These are phyloP conservation scores for Furcifer pardalis DNA, from an alignment of 2,797 vertebrate genomes.

Conservation along the genomic window DNA sequence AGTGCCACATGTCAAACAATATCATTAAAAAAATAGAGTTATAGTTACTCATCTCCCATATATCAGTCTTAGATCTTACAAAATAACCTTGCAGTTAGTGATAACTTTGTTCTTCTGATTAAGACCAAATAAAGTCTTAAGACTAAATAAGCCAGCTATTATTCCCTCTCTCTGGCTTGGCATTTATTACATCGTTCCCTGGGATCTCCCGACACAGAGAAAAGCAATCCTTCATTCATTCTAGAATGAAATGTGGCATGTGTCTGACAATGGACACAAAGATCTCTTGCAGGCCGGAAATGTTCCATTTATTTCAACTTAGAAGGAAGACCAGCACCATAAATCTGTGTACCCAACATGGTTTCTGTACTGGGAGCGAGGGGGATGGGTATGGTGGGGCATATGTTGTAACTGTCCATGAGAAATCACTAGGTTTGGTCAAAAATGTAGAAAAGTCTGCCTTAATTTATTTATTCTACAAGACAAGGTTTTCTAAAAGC, in stretches of 20 bases:
- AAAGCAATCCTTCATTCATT: neutral
- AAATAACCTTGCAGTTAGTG: neutral
- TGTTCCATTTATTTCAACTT: neutral
- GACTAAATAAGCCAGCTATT: too few species aligned
- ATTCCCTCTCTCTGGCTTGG: neutral
- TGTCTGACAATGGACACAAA: neutral
- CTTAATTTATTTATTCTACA: conserved; percentile 41
- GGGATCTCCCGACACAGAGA: neutral
- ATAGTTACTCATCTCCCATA: neutral
- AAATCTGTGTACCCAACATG: neutral
- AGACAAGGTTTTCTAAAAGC: conserved; percentile 35
- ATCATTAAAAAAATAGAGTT: neutral
- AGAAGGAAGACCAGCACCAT: neutral
- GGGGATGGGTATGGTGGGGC: neutral
- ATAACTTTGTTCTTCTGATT: too few species aligned
- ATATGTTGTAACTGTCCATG: neutral
- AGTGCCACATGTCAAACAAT: neutral
- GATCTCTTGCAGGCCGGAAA: neutral
- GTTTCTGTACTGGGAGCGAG: neutral
- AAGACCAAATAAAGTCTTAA: too few species aligned
- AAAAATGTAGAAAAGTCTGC: neutral
- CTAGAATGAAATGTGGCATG: neutral
- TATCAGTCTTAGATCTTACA: neutral
- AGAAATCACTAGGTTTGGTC: neutral
- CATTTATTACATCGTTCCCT: neutral